Evolutionary conservation across 2,888 invertebrate species (phyloP), one percentile per base, ranked within the genome.

Genomic region (Lissocephala sabroskyi): DNA sequence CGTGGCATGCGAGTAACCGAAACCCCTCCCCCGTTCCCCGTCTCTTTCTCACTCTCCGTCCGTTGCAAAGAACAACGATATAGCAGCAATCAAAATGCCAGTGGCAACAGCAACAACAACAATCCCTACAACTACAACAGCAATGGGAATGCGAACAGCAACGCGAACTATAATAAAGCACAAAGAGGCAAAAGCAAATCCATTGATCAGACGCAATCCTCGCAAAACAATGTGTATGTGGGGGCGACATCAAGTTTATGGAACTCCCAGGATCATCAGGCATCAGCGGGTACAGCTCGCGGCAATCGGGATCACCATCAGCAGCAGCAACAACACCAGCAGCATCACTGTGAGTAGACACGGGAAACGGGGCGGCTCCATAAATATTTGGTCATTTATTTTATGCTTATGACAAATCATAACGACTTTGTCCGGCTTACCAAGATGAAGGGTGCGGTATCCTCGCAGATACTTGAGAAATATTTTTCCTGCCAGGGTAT

Each of bases 181-280:
- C 82, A 82, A 52, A 68, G 82, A 17, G 73, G 62, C 52, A 83
- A 83, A 58, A 65, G 75, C 43, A 80, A 79, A 45, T 56, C 71
- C 4, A 43, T 55, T 47, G 82, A 82, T 50, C 66, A 78, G 41
- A 56, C 79, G 26, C 64, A 79, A 9, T 74, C 80, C 10, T 71
- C 79, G 6, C 49, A 79, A 52, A 84, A 84, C 62, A 84, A 83
- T 51, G 75, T 83, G 26, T 79, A 79, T 37, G 73, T 81, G 62
- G 84, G 83, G 5, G 82, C 82, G 48, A 83, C 84, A 43, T 82
- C 83, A 50, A 83, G 82, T 49, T 68, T 83, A 56, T 83, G 82
- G 83, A 84, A 84, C 59, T 77, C 82, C 26, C 82, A 81, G 59
- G 83, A 83, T 67, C 82, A 81, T 52, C 59, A 65, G 19, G 36